A percentile compares a stretch with the other conserved stretches of the same genome.
These are phyloP conservation scores for Paramormyrops hopkinsi DNA, from an alignment of 2,797 vertebrate species.

Conservation along the genomic window DNA sequence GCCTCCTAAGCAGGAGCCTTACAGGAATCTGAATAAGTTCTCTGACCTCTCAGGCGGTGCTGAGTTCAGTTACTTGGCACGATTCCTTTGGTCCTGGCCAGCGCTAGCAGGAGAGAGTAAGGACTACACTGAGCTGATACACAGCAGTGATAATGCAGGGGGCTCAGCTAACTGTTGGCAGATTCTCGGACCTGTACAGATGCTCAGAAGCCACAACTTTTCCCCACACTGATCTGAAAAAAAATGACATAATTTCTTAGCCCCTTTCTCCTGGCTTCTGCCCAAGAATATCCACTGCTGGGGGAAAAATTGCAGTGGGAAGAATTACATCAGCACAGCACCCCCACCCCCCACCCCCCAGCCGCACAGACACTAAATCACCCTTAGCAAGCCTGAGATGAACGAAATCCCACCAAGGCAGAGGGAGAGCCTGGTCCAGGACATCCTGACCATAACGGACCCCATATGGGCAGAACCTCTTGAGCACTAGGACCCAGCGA, in stretches of 20 bases:
- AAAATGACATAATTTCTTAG: background rate
- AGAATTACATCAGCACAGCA: slow-evolving; percentile 2
- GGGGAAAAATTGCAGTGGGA: background rate
- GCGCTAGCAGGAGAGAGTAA: background rate
- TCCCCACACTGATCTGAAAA: background rate
- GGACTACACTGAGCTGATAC: background rate
- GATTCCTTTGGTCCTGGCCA: background rate
- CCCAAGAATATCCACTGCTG: background rate
- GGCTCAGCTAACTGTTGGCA: background rate
- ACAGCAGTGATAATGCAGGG: background rate
- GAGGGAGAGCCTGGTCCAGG: background rate
- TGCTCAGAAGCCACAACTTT: background rate
- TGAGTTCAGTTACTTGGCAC: background rate
- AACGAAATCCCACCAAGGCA: background rate
- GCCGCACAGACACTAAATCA: background rate
- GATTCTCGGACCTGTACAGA: background rate
- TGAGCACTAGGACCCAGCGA: background rate
- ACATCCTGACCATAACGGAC: background rate
- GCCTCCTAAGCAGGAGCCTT: background rate
- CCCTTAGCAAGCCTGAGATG: background rate
- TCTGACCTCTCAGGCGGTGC: background rate
- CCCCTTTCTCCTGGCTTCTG: background rate
- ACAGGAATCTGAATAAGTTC: background rate
- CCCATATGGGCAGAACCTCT: background rate
- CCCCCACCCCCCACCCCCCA: background rate